A percentile compares a stretch with the other conserved stretches of the same genome.
phyloP scores from a whole-genome alignment of 2,113 vertebrate species.

The Toxotes chatareus region DNA sequence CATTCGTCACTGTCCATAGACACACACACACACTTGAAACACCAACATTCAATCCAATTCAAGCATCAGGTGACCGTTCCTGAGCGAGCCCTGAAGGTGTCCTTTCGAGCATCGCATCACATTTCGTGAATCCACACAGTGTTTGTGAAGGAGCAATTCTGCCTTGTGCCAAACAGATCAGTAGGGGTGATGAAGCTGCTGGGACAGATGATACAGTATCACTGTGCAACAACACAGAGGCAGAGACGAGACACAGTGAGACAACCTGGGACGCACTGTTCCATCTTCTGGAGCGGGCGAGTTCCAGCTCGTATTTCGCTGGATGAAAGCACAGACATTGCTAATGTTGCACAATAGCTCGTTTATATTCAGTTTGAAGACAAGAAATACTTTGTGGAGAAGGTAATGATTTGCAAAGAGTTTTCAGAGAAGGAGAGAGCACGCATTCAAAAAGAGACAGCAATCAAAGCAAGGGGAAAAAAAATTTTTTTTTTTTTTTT shows the following conservation, averaged over 20 bases:
- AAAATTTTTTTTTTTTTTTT: too few species aligned
- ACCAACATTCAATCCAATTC: background rate
- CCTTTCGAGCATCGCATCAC: background rate
- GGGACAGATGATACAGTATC: background rate
- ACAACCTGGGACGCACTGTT: background rate
- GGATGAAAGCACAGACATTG: background rate
- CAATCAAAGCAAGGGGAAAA: background rate
- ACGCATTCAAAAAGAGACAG: background rate
- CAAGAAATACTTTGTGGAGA: background rate
- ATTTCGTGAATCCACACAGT: slow-evolving; percentile 12
- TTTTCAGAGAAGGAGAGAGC: background rate
- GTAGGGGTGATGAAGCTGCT: background rate
- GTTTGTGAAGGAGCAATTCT: slow-evolving; percentile 15
- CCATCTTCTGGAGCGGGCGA: slow-evolving; percentile 11
- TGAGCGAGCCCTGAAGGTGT: slow-evolving; percentile 6
- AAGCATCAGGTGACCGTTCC: background rate
- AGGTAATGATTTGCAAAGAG: background rate
- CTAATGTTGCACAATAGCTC: background rate
- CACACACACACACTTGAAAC: slow-evolving; percentile 1
- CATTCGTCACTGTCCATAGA: slow-evolving; percentile 5
- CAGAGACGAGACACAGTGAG: background rate
- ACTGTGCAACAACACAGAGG: background rate
- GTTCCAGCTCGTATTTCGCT: slow-evolving; percentile 5
- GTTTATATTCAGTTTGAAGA: background rate
- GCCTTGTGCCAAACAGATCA: slow-evolving; percentile 10